phyloP scores from a whole-genome alignment of 1,140 invertebrate species.

The Ceratina calcarata region DNA sequence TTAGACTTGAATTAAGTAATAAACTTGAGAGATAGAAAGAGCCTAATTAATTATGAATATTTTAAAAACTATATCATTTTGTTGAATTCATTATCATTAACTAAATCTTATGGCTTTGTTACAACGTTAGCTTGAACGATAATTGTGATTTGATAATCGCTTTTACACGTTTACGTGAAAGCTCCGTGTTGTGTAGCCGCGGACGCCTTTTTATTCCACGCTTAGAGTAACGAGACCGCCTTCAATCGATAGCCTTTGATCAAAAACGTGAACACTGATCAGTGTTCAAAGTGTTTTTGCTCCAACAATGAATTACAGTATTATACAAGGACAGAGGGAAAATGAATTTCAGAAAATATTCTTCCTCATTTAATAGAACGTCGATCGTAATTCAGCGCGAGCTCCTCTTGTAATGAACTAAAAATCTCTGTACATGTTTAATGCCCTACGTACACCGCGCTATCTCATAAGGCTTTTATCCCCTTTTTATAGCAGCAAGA shows the following conservation, averaged over 20 bases:
- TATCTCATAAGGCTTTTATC: neutral
- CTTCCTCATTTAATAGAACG: neutral
- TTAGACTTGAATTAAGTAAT: too few relatives aligned
- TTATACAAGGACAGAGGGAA: too few relatives aligned
- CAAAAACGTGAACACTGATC: neutral
- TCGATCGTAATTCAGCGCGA: neutral
- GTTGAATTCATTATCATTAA: too few relatives aligned
- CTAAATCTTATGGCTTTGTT: too few relatives aligned
- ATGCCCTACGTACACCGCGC: neutral
- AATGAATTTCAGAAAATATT: neutral
- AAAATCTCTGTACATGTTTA: constrained; percentile 14
- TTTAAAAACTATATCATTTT: too few relatives aligned
- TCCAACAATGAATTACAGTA: neutral
- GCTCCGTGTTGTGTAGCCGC: too few relatives aligned
- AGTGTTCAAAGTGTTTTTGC: neutral
- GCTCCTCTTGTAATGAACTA: neutral
- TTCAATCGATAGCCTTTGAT: neutral
- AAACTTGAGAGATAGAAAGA: too few relatives aligned
- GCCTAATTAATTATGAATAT: too few relatives aligned
- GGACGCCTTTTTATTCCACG: too few relatives aligned
- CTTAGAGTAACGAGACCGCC: too few relatives aligned
- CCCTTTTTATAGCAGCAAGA: neutral
- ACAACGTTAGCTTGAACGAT: too few relatives aligned
- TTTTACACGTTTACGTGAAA: neutral
- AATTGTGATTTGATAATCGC: neutral